phyloP scores from a whole-genome alignment of 2,888 invertebrate genomes.

The Aspidapion aeneum region DNA sequence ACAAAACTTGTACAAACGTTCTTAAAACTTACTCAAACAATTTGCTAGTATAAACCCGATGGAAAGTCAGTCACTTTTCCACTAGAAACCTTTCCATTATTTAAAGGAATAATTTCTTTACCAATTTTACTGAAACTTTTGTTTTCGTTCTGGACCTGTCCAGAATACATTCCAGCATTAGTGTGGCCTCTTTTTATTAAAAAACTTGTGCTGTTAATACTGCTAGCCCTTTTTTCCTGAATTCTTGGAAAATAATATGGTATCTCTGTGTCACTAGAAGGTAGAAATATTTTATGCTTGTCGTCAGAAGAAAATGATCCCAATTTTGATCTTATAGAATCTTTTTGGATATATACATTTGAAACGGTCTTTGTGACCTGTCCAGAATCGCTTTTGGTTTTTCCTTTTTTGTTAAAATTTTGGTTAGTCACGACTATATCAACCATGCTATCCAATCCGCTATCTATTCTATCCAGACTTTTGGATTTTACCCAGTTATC shows the following conservation, averaged over 20 bases:
- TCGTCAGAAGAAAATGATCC: constrained; percentile 37
- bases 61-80: constrained; percentile 71
- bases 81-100: constrained; percentile 36
- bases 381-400: constrained; percentile 40
- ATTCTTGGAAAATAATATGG: constrained; percentile 48
- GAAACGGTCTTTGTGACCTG: constrained; percentile 36
- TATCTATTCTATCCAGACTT: constrained; percentile 75
- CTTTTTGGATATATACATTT: constrained; percentile 26
- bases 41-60: constrained; percentile 62
- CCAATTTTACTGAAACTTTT: constrained; percentile 36
- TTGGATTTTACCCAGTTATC: constrained; percentile 51
- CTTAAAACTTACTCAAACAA: not conserved
- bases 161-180: constrained; percentile 64
- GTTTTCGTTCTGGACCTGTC: constrained; percentile 47
- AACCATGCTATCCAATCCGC: constrained; percentile 66
- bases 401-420: constrained; percentile 17
- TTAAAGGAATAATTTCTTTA: constrained; percentile 32
- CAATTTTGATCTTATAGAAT: constrained; percentile 26
- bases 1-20: constrained; percentile 1
- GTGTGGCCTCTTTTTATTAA: constrained; percentile 59
- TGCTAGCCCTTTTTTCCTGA: constrained; percentile 46
- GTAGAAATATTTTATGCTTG: constrained; percentile 46
- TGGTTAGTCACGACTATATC: constrained; percentile 63
- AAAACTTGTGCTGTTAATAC: constrained; percentile 44
- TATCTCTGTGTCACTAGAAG: constrained; percentile 36